Base-by-base conservation (phyloP, 2,888 invertebrate genomes). In the Lepidocyrtinus sp. region DNA sequence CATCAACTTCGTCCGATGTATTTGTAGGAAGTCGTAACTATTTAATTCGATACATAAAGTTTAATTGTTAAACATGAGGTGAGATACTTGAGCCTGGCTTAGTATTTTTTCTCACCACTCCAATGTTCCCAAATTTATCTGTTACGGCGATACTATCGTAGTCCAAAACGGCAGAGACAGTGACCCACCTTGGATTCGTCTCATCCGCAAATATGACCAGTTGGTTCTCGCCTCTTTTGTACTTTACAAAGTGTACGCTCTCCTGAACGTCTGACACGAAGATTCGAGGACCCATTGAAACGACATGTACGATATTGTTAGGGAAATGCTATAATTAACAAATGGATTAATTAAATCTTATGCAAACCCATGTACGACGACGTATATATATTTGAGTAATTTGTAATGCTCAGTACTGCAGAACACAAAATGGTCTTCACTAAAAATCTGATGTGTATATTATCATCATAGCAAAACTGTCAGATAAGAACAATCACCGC, bases 191-290 rank as follows among this genome's bases (percentile, higher is more conserved):
- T 0, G 99, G 99, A 89, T 96, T 95, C 0, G 98, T 98, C 88
- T 99, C 99, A 88, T 99, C 99, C 1, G 98, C 97, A 89, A 99
- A 99, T 73, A 99, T 95, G 25, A 99, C 97, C 81, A 99, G 90
- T 88, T 99, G 98, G 89, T 99, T 99, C 89, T 99, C 99, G 61
- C 94, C 93, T 50, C 96, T 92, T 88, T 96, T 96, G 89, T 99
- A 99, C 50, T 97, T 93, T 0, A 99, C 93, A 89, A 97, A 98
- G 89, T 97, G 97, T 25, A 99, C 94, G 22, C 97, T 97, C 89
- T 99, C 99, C 89, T 98, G 97, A 0, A 98, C 95, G 88, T 99
- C 99, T 0, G 96, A 94, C 0, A 96, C 99, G 88, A 94, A 96
- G 83, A 99, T 95, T 77, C 99, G 92, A 88, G 97, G 95, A 0